Base-by-base conservation (phyloP, 2,888 invertebrate species). In the Electrophaes corylata region DNA sequence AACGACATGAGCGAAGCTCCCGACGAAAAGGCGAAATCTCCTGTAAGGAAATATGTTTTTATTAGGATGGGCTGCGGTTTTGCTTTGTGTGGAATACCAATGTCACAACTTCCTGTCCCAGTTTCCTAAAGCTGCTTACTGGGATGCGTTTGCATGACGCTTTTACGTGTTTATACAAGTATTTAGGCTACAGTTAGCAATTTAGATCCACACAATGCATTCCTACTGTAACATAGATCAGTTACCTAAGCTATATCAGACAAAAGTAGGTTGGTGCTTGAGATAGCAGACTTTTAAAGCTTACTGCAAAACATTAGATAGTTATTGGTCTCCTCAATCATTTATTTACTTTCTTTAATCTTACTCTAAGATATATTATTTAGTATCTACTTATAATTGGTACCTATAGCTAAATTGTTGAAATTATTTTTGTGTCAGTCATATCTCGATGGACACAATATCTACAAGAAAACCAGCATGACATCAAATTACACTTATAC, bases 1-100 rank as follows among this genome's bases (percentile, higher is more conserved):
- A 90, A 90, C 86, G 89, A 88, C 79, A 86, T 81, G 76, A 88
- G 85, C 79, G 90, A 88, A 82, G 84, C 89, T 66, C 88, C 87
- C 67, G 89, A 89, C 70, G 92, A 91, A 81, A 92, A 92, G 91
- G 90, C 91, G 90, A 91, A 76, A 65, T 68, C 70, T 78, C 75
- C 72, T 73, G 73, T 79, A 72, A 79, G 73, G 75, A 80, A 74
- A 72, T 69, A 69, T 64, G 51, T 71, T 70, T 71, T 75, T 78
- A 65, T 72, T 71, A 63, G 73, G 73, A 69, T 73, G 69, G 72
- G 71, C 73, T 70, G 70, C 72, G 71, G 69, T 60, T 62, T 66
- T 70, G 83, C 84, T 83, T 80, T 72, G 72, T 53, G 69, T 71
- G 69, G 72, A 70, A 73, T 63, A 68, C 69, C 70, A 73, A 72